Conservation (phyloP, 2,797 vertebrate genomes). For the Sparidentex hasta region DNA sequence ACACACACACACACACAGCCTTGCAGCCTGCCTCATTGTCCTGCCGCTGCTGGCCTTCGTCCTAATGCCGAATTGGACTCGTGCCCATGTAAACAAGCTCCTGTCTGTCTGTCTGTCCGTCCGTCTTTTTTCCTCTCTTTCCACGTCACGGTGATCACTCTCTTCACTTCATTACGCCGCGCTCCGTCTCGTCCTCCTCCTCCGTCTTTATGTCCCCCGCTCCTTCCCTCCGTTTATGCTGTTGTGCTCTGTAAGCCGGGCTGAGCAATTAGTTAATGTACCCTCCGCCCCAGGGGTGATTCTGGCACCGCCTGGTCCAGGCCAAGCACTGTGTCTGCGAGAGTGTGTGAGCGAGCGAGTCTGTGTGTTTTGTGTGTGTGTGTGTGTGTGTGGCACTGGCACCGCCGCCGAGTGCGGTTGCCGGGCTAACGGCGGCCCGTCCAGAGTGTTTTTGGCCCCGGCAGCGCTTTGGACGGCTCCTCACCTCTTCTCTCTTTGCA, state of each 20-base stretch:
- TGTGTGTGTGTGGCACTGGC: constrained; percentile 56
- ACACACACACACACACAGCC: constrained; percentile 34
- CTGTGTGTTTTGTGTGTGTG: constrained; percentile 51
- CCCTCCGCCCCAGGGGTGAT: constrained; percentile 74
- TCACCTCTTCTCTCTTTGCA: constrained; percentile 45
- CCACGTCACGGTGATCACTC: constrained; percentile 50
- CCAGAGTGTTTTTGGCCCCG: constrained; percentile 71
- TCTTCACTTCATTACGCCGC: constrained; percentile 51
- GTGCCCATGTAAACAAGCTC: constrained; percentile 75
- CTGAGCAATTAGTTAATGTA: constrained; percentile 83
- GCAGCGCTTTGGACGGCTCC: constrained; percentile 56
- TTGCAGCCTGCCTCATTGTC: constrained; percentile 73
- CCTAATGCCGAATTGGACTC: constrained; percentile 67
- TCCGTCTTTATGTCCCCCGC: constrained; percentile 31
- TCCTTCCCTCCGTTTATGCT: constrained; percentile 42
- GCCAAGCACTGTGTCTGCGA: constrained; percentile 42
- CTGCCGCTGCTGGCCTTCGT: constrained; percentile 63
- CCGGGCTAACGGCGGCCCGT: constrained; percentile 56
- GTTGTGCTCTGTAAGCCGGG: constrained; percentile 69
- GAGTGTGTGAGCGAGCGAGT: constrained; percentile 41
- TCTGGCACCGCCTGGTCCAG: constrained; percentile 58
- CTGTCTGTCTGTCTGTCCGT: constrained; percentile 47
- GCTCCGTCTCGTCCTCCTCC: constrained; percentile 28
- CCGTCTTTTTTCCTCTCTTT: constrained; percentile 28
- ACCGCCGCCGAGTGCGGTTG: constrained; percentile 44